A percentile compares a stretch with the other conserved stretches of the same genome.
These are phyloP conservation scores for Sinocyclocheilus maitianheensis DNA, from an alignment of 2,113 vertebrate species.

Conservation along the genomic window DNA sequence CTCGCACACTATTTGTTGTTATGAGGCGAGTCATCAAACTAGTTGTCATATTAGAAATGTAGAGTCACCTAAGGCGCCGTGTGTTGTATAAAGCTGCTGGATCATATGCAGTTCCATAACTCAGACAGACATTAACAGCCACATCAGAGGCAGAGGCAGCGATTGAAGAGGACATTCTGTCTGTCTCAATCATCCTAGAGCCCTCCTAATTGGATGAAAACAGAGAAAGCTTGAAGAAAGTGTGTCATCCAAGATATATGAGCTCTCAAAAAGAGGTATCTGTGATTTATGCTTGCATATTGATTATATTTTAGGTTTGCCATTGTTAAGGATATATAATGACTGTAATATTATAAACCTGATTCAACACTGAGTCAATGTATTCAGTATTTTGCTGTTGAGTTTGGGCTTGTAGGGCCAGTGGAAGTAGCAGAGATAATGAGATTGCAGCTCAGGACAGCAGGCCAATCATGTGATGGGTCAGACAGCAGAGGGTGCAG, in stretches of 20 bases:
- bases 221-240: conserved; percentile 30
- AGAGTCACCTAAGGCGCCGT: conserved; percentile 18
- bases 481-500: conserved; percentile 24
- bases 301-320: neutral
- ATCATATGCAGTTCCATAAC: conserved; percentile 42
- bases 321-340: neutral
- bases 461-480: conserved; percentile 46
- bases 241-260: conserved; percentile 25
- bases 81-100: conserved; percentile 46
- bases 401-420: neutral
- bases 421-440: conserved; percentile 11
- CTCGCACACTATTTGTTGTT: neutral
- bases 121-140: conserved; percentile 50
- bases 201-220: conserved; percentile 47
- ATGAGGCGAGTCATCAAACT: conserved; percentile 12
- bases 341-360: neutral
- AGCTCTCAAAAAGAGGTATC: neutral
- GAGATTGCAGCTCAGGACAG: conserved; percentile 6
- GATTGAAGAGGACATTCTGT: conserved; percentile 46
- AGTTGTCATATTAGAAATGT: conserved; percentile 27
- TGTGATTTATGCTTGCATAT: neutral
- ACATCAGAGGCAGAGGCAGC: conserved; percentile 28
- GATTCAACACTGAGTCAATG: neutral
- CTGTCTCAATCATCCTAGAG: conserved; percentile 35
- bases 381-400: conserved; percentile 1